These are phyloP conservation scores for Drosophila melanosoma DNA, from an alignment of 2,888 invertebrate species.

Conservation along the genomic window DNA sequence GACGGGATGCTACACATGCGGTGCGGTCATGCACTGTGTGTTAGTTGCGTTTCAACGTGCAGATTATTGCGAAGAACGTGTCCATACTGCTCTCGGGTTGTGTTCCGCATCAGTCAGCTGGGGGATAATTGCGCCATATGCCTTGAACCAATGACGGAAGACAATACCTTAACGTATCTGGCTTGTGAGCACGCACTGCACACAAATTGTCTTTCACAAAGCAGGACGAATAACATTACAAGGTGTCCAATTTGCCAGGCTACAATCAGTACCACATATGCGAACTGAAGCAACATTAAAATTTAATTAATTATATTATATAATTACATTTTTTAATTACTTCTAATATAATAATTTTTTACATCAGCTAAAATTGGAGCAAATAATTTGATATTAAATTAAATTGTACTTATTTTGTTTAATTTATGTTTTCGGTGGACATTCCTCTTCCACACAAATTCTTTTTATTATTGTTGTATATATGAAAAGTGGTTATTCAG, in stretches of 20 bases:
- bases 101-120: conserved; percentile 18
- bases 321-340: not conserved
- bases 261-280: no score
- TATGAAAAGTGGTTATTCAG: not conserved
- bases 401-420: not conserved
- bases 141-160: conserved; percentile 22
- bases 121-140: conserved; percentile 65
- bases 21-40: conserved; percentile 60
- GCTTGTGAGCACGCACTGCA: conserved; percentile 67
- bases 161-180: conserved; percentile 30
- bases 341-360: not conserved
- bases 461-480: not conserved
- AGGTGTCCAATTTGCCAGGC: conserved; percentile 52
- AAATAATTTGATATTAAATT: not conserved
- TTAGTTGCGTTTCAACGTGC: conserved; percentile 15
- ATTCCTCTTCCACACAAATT: not conserved
- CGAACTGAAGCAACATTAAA: conserved; percentile 24
- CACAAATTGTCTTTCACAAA: conserved; percentile 14
- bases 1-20: conserved; percentile 37
- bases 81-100: conserved; percentile 24
- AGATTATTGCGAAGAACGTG: conserved; percentile 20
- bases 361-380: not conserved
- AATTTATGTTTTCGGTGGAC: not conserved
- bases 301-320: no score
- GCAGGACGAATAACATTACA: rapidly evolving